Conservation (phyloP, 2,113 vertebrate species). For the Telmatochromis brachygnathus region DNA sequence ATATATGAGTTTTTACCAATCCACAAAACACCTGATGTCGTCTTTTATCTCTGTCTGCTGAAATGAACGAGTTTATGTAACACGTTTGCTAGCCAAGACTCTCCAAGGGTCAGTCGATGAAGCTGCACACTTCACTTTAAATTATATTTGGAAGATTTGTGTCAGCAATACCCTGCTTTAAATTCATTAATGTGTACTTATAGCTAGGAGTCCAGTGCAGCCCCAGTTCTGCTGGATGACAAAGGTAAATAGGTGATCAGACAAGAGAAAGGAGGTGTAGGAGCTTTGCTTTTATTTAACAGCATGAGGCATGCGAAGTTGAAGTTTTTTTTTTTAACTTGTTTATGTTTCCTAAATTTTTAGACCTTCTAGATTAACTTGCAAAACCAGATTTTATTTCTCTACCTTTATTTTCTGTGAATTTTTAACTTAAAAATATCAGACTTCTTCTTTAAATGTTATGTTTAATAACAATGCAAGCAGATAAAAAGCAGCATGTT, state of each 20-base stretch:
- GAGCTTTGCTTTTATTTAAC: background rate
- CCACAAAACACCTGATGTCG: background rate
- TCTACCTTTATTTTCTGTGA: background rate
- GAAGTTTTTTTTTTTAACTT: background rate
- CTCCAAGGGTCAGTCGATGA: background rate
- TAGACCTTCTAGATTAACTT: background rate
- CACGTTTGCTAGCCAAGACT: background rate
- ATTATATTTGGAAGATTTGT: background rate
- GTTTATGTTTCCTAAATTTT: background rate
- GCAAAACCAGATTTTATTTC: background rate
- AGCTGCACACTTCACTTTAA: background rate
- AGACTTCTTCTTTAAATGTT: background rate
- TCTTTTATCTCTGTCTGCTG: background rate
- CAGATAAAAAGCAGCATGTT: background rate
- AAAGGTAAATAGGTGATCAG: background rate
- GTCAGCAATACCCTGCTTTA: background rate
- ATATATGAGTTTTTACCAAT: slow-evolving; percentile 12
- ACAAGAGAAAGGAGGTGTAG: background rate
- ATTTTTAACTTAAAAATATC: background rate
- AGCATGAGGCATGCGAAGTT: background rate
- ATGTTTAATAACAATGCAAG: background rate
- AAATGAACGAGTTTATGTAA: background rate
- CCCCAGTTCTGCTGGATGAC: background rate
- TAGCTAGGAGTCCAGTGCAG: background rate
- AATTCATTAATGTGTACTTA: background rate